Evolutionary conservation across 1,140 invertebrate species (phyloP).

Genomic region (Drosophila trapezifrons): DNA sequence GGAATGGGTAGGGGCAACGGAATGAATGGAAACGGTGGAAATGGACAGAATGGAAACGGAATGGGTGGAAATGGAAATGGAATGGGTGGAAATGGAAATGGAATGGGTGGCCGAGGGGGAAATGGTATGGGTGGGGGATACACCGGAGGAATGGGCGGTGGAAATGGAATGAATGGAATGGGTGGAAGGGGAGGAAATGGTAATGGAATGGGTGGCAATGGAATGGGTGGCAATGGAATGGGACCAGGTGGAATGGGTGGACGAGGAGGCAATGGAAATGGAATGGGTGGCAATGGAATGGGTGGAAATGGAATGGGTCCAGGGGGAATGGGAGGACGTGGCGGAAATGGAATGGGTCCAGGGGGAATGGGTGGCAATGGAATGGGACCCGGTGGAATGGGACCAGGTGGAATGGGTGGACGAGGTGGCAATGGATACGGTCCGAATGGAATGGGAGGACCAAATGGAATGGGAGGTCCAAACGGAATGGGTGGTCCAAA

Average conservation of each 20-base stretch:
- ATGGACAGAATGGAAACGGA: background rate
- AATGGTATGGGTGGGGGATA: conserved; percentile 10
- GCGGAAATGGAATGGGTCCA: background rate
- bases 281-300: conserved; percentile 4
- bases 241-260: conserved; percentile 3
- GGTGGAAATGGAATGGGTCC: conserved; percentile 4
- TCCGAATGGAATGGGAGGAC: conserved; percentile 3
- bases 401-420: conserved; percentile 6
- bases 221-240: conserved; percentile 8
- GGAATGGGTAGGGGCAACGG: conserved; percentile 22
- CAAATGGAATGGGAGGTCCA: conserved; percentile 7
- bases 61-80: conserved; percentile 10
- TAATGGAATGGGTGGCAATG: conserved; percentile 4
- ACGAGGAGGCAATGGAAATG: background rate
- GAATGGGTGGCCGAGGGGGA: conserved; percentile 1
- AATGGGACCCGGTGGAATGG: conserved; percentile 4
- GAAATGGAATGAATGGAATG: conserved; percentile 14
- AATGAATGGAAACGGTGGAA: conserved; percentile 5
- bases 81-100: conserved; percentile 1
- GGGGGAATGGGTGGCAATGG: conserved; percentile 8
- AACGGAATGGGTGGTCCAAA: background rate
- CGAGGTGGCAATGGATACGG: conserved; percentile 2
- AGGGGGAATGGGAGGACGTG: background rate
- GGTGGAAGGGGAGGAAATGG: conserved; percentile 4
- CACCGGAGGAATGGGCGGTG: conserved; percentile 9